Evolutionary conservation across 2,113 vertebrate species (phyloP).

Genomic region (Hypocryptadius cinnamomeus): DNA sequence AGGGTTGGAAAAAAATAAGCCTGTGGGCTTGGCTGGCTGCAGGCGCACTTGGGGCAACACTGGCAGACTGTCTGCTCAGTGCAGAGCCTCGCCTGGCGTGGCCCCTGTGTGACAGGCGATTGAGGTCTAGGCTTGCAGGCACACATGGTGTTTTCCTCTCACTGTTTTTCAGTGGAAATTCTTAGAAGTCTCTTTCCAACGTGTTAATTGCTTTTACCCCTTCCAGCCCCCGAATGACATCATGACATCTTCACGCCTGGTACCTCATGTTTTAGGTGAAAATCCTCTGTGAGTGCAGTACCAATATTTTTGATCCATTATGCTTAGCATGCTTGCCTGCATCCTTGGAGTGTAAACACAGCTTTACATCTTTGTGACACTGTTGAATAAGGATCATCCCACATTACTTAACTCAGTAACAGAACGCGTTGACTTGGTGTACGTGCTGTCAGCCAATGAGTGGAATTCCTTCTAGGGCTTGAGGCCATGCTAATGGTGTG

Average conservation of each 20-base stretch:
- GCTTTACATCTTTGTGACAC: neutral
- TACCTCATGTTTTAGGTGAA: neutral
- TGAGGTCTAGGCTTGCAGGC: neutral
- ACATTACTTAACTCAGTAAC: neutral
- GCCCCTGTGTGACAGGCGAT: neutral
- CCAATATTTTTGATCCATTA: neutral
- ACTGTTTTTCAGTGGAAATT: neutral
- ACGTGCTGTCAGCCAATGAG: neutral
- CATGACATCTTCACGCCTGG: neutral
- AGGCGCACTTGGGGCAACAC: fast-evolving
- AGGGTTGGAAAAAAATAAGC: neutral
- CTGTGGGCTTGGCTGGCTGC: neutral
- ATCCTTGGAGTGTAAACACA: fast-evolving
- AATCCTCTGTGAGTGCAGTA: neutral
- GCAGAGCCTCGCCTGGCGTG: neutral
- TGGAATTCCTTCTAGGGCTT: neutral
- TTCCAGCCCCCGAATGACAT: no score
- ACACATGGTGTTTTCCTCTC: neutral
- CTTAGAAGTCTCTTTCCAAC: neutral
- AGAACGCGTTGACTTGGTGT: neutral
- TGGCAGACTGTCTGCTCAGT: neutral
- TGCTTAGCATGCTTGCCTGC: neutral
- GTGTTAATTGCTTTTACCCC: neutral
- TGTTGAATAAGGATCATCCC: neutral
- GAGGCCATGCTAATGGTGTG: neutral